Conservation (phyloP, 2,797 vertebrate genomes). For the Pangasius krempfi region DNA sequence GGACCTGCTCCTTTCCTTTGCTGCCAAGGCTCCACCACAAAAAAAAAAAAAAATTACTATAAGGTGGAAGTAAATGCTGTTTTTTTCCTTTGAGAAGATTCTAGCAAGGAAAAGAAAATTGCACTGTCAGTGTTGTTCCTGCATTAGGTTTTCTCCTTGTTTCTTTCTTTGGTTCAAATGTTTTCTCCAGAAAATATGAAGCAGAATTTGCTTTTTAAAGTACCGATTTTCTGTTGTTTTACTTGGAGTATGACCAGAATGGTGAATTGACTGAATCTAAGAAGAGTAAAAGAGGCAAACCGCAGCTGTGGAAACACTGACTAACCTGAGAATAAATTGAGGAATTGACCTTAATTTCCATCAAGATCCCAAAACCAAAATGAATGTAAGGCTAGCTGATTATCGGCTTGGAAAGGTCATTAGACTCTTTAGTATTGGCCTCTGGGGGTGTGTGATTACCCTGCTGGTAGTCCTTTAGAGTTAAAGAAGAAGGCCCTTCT, state of each 20-base stretch:
- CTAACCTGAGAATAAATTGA: slow-evolving; percentile 60
- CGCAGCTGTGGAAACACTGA: slow-evolving; percentile 46
- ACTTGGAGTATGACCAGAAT: slow-evolving; percentile 56
- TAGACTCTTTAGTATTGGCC: slow-evolving; percentile 50
- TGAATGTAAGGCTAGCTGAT: slow-evolving; percentile 67
- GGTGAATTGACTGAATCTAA: slow-evolving; percentile 64
- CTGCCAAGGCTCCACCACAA: slow-evolving; percentile 58
- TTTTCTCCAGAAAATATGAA: slow-evolving; percentile 76
- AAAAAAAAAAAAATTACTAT: slow-evolving; percentile 71
- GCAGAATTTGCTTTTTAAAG: slow-evolving; percentile 74
- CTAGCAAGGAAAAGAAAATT: slow-evolving; percentile 73
- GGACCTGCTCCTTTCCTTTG: slow-evolving; percentile 70
- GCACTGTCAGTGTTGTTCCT: slow-evolving; percentile 75
- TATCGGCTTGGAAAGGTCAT: slow-evolving; percentile 63
- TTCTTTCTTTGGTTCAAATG: slow-evolving; percentile 68
- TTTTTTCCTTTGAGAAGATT: slow-evolving; percentile 75
- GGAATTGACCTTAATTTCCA: slow-evolving; percentile 54
- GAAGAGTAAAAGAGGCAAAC: slow-evolving; percentile 62
- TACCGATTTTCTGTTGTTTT: slow-evolving; percentile 72
- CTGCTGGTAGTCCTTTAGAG: slow-evolving; percentile 38
- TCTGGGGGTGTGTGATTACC: slow-evolving; percentile 33
- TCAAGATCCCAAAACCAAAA: slow-evolving; percentile 57
- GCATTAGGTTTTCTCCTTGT: slow-evolving; percentile 73
- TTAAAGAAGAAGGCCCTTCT: slow-evolving; percentile 34
- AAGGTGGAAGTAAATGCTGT: slow-evolving; percentile 73